A percentile compares a stretch with the other conserved stretches of the same genome.
These are phyloP conservation scores for Oryzias celebensis DNA, from an alignment of 2,113 vertebrate genomes.

Conservation along the genomic window DNA sequence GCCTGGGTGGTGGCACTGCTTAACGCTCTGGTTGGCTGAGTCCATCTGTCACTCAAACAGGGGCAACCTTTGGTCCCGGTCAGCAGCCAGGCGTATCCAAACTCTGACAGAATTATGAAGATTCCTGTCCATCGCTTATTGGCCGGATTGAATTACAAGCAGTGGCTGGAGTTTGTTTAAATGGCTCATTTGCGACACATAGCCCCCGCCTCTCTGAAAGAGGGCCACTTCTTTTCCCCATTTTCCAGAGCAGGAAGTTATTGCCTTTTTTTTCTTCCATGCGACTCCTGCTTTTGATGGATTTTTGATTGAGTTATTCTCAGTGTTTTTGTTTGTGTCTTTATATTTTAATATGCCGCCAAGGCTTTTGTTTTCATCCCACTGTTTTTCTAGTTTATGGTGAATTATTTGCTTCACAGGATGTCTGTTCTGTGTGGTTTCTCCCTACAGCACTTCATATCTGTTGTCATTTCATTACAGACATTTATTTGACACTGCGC, in stretches of 20 bases:
- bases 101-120: conserved; percentile 84
- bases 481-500: conserved; percentile 67
- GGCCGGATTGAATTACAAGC: conserved; percentile 82
- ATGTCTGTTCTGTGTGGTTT: conserved; percentile 64
- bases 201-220: conserved; percentile 15
- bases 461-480: conserved; percentile 73
- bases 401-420: conserved; percentile 73
- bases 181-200: conserved; percentile 53
- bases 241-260: conserved; percentile 46
- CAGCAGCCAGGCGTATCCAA: conserved; percentile 74
- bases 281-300: conserved; percentile 51
- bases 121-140: conserved; percentile 82
- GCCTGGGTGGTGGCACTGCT: conserved; percentile 32
- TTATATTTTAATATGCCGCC: conserved; percentile 56
- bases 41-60: conserved; percentile 90
- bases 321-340: conserved; percentile 57
- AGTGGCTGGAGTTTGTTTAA: conserved; percentile 54
- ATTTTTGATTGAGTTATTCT: conserved; percentile 66
- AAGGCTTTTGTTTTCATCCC: conserved; percentile 68
- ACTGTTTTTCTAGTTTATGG: conserved; percentile 66
- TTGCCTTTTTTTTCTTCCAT: conserved; percentile 45
- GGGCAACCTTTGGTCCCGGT: conserved; percentile 79
- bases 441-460: conserved; percentile 70
- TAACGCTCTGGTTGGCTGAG: conserved; percentile 86
- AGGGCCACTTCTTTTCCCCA: conserved; percentile 40